Evolutionary conservation across 2,113 vertebrate species (phyloP).

Genomic region (Bothrops jararaca): DNA sequence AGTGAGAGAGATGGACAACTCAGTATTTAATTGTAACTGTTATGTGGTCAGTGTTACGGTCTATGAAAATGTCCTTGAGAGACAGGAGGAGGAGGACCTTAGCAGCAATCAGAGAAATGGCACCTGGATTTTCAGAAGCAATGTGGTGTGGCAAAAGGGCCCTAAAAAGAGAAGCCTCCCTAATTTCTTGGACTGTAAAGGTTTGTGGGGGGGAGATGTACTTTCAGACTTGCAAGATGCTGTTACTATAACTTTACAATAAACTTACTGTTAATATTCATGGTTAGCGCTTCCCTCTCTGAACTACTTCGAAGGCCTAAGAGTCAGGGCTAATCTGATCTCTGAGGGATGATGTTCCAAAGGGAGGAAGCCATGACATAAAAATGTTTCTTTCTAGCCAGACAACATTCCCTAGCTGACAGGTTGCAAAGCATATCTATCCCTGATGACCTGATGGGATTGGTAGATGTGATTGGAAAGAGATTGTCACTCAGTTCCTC

Average conservation of each 20-base stretch:
- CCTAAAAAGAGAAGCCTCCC: background rate
- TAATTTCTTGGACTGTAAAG: background rate
- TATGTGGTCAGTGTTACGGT: background rate
- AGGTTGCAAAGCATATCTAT: background rate
- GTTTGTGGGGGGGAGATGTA: background rate
- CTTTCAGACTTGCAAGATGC: background rate
- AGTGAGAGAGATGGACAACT: background rate
- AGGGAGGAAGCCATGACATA: background rate
- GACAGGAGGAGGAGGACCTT: background rate
- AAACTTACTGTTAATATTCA: background rate
- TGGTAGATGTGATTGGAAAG: background rate
- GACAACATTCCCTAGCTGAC: background rate
- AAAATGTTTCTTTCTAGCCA: background rate
- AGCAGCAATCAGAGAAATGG: background rate
- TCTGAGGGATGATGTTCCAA: background rate
- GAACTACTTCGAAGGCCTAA: background rate
- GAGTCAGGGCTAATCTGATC: background rate
- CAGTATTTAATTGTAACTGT: background rate
- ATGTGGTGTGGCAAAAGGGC: background rate
- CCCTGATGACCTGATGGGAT: background rate
- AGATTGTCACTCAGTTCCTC: background rate
- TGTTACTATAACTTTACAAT: background rate
- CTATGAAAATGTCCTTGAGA: background rate
- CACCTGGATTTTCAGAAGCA: background rate
- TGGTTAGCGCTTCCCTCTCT: background rate